Percentiles rank a stretch among this genome's conserved stretches.
Evolutionary conservation across 2,113 vertebrate species (phyloP).

Genomic region (Gallinago media): DNA sequence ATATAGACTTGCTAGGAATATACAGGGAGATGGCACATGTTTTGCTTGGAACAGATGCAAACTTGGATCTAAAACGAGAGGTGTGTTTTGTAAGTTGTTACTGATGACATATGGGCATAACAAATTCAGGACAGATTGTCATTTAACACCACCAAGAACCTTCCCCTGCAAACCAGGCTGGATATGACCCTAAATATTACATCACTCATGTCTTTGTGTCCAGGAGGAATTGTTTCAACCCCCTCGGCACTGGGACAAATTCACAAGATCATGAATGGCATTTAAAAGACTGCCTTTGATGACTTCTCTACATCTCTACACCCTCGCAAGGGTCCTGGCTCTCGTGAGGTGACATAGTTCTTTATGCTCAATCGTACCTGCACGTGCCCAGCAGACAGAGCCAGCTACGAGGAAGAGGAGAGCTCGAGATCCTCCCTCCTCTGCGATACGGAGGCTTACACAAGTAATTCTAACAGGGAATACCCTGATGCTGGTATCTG

Average conservation of each 20-base stretch:
- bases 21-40: background rate
- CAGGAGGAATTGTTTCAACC: background rate
- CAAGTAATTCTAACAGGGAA: background rate
- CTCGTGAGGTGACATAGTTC: background rate
- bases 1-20: slow-evolving; percentile 39
- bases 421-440: background rate
- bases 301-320: background rate
- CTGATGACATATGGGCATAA: slow-evolving; percentile 58
- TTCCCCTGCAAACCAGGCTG: slow-evolving; percentile 17
- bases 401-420: background rate
- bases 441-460: background rate
- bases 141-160: slow-evolving; percentile 35
- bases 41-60: slow-evolving; percentile 57
- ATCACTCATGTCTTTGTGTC: background rate
- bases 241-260: background rate
- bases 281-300: background rate
- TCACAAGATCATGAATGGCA: background rate
- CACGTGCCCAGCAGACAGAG: background rate
- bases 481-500: background rate
- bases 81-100: slow-evolving; percentile 55
- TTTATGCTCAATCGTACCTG: background rate
- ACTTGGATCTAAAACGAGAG: slow-evolving; percentile 60
- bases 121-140: slow-evolving; percentile 63
- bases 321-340: background rate
- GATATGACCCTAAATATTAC: background rate